Evolutionary conservation across 1,140 invertebrate genomes (phyloP).

Genomic region (Atopsyche davidsoni): DNA sequence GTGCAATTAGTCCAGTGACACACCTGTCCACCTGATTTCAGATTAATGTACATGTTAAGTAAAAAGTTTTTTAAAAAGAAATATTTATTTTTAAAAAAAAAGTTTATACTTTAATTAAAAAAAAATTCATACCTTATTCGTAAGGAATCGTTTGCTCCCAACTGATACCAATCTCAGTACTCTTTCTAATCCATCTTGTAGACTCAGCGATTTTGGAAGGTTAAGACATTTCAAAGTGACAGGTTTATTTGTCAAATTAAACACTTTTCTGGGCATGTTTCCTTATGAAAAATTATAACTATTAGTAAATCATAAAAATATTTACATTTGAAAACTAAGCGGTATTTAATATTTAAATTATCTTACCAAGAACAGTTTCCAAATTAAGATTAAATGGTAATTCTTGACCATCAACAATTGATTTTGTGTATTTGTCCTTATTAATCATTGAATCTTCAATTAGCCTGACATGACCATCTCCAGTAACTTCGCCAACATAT

Average conservation of each 20-base stretch:
- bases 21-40: slow-evolving; percentile 76
- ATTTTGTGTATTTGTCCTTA: slow-evolving; percentile 36
- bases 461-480: slow-evolving; percentile 74
- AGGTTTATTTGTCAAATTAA: slow-evolving; percentile 40
- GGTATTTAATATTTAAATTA: slow-evolving; percentile 17
- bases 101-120: background rate
- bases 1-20: slow-evolving; percentile 91
- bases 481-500: slow-evolving; percentile 89
- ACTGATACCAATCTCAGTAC: slow-evolving; percentile 88
- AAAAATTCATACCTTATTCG: slow-evolving; percentile 59
- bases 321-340: slow-evolving; percentile 3
- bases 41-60: slow-evolving; percentile 38
- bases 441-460: slow-evolving; percentile 56
- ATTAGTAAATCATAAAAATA: slow-evolving; percentile 7
- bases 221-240: slow-evolving; percentile 41
- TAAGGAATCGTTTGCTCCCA: slow-evolving; percentile 91
- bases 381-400: slow-evolving; percentile 78
- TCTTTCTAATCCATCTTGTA: slow-evolving; percentile 61
- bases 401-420: slow-evolving; percentile 30
- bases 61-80: slow-evolving; percentile 2
- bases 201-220: slow-evolving; percentile 54
- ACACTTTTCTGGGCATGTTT: slow-evolving; percentile 54
- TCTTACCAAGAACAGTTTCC: slow-evolving; percentile 75
- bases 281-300: slow-evolving; percentile 37
- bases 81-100: background rate